Conservation (phyloP, 2,113 vertebrate species). For the Syngnathoides biaculeatus region DNA sequence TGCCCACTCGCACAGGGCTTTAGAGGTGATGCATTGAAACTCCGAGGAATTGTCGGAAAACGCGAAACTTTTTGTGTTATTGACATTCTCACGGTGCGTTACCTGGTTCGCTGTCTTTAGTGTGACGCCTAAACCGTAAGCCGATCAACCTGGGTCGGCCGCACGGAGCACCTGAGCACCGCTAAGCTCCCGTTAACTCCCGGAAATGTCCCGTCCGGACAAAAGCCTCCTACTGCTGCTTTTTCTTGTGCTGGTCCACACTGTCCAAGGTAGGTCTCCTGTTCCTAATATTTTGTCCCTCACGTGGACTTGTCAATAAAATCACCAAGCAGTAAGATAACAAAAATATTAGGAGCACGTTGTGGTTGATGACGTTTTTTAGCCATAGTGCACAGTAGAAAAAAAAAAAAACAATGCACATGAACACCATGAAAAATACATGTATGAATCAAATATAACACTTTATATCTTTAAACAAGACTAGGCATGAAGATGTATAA, state of each 20-base stretch:
- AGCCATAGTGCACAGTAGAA: neutral
- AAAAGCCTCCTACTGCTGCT: neutral
- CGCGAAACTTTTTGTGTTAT: neutral
- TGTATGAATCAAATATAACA: no score
- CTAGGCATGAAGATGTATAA: no score
- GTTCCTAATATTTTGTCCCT: neutral
- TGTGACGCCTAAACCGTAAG: slow-evolving; percentile 3
- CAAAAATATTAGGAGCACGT: neutral
- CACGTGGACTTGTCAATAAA: neutral
- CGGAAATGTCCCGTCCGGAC: neutral
- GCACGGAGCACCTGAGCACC: slow-evolving; percentile 25
- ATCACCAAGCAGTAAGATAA: no score
- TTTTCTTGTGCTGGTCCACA: neutral
- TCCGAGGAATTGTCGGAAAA: neutral
- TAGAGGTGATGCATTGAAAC: neutral
- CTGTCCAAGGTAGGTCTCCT: neutral
- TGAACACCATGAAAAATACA: neutral
- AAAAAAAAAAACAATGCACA: neutral
- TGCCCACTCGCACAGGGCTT: neutral
- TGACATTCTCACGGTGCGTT: neutral
- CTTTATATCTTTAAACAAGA: no score
- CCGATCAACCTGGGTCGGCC: slow-evolving; percentile 15
- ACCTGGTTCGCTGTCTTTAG: neutral
- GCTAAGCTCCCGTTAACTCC: slow-evolving; percentile 22
- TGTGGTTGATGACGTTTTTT: neutral